Evolutionary conservation across 2,797 vertebrate genomes (phyloP).

Genomic region (Toxotes lorentzi): DNA sequence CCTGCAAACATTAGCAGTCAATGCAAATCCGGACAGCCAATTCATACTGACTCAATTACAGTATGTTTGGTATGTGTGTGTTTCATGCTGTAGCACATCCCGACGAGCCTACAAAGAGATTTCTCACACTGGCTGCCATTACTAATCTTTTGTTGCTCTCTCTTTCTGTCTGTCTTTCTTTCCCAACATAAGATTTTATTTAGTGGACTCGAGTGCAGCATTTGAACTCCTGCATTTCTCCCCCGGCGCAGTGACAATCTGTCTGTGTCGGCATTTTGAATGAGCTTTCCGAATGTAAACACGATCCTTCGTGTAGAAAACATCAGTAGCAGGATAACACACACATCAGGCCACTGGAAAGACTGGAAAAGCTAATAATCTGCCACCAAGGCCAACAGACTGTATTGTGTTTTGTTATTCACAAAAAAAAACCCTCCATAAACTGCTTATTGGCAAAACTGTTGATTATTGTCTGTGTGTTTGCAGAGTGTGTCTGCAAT

Average conservation of each 20-base stretch:
- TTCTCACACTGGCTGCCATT: slow-evolving; percentile 73
- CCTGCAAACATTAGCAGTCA: slow-evolving; percentile 69
- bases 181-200: slow-evolving; percentile 61
- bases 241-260: slow-evolving; percentile 12
- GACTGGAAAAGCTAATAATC: slow-evolving; percentile 52
- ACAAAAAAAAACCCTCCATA: slow-evolving; percentile 1
- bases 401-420: slow-evolving; percentile 32
- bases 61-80: slow-evolving; percentile 53
- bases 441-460: slow-evolving; percentile 40
- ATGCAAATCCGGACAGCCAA: slow-evolving; percentile 81
- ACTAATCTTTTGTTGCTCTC: slow-evolving; percentile 72
- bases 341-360: slow-evolving; percentile 23
- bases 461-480: slow-evolving; percentile 47
- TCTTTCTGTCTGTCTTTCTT: slow-evolving; percentile 49
- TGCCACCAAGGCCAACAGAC: slow-evolving; percentile 36
- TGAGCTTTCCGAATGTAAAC: slow-evolving; percentile 50
- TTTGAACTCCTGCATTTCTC: slow-evolving; percentile 43
- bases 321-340: slow-evolving; percentile 34
- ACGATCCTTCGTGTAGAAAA: slow-evolving; percentile 26
- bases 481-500: slow-evolving; percentile 38
- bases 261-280: slow-evolving; percentile 39
- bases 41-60: slow-evolving; percentile 84
- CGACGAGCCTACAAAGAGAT: slow-evolving; percentile 69
- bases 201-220: slow-evolving; percentile 64
- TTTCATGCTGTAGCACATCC: slow-evolving; percentile 52